phyloP scores from a whole-genome alignment of 2,888 invertebrate genomes.

The Acronicta aceris region DNA sequence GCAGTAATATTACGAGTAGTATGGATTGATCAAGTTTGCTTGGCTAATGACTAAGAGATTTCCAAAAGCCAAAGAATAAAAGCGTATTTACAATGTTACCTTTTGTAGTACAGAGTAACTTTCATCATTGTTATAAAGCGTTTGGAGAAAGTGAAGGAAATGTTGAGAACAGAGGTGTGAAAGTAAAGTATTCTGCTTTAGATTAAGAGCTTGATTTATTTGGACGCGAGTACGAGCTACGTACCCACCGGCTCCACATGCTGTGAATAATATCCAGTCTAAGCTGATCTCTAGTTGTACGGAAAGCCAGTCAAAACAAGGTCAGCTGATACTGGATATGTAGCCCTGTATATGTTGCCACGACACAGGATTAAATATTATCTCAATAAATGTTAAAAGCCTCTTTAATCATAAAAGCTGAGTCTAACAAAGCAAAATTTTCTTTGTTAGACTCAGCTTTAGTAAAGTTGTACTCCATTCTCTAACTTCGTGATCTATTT shows the following conservation, averaged over 20 bases:
- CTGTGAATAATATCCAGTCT: too few species aligned
- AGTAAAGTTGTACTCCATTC: constrained; percentile 19
- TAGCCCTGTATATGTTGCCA: too few species aligned
- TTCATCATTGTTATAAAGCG: constrained; percentile 70
- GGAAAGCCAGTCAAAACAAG: too few species aligned
- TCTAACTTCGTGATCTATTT: constrained; percentile 36
- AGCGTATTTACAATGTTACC: constrained; percentile 38
- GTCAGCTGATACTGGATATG: too few species aligned
- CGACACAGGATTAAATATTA: too few species aligned
- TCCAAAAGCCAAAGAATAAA: constrained; percentile 38
- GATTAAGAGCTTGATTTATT: constrained; percentile 58
- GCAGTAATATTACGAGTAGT: too few species aligned
- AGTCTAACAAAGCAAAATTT: too few species aligned
- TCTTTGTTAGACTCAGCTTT: constrained; percentile 13
- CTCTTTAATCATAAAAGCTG: too few species aligned
- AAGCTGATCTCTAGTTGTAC: too few species aligned
- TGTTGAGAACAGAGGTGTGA: constrained; percentile 75
- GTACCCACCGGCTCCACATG: background rate
- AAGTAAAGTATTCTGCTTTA: constrained; percentile 71
- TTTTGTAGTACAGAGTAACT: constrained; percentile 62
- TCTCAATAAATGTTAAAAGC: too few species aligned
- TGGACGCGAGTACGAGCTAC: constrained; percentile 27
- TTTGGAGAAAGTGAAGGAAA: constrained; percentile 76
- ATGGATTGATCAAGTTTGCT: constrained; percentile 20
- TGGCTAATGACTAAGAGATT: constrained; percentile 28